These are phyloP conservation scores for Drosophila carrolli DNA, from an alignment of 1,140 invertebrate genomes.

Conservation along the genomic window DNA sequence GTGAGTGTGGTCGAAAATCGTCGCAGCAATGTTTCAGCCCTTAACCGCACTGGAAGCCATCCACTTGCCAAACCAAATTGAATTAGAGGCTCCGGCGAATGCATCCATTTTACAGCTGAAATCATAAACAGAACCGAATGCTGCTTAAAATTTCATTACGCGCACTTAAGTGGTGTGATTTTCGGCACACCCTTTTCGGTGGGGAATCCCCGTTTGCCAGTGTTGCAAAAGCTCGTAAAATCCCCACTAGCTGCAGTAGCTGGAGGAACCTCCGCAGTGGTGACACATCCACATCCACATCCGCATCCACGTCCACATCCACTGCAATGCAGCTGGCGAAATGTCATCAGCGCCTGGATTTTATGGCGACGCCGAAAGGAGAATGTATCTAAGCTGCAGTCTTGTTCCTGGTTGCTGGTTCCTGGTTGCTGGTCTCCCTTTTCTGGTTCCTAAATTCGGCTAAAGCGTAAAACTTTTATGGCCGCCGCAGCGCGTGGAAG, in stretches of 20 bases:
- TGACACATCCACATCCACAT: slow-evolving; percentile 37
- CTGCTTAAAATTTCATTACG: slow-evolving; percentile 62
- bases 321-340: slow-evolving; percentile 76
- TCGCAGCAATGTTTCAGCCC: not conserved
- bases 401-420: slow-evolving; percentile 14
- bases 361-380: slow-evolving; percentile 60
- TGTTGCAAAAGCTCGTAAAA: slow-evolving; percentile 64
- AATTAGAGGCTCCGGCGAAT: slow-evolving; percentile 25
- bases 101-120: slow-evolving; percentile 40
- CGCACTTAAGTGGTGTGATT: slow-evolving; percentile 57
- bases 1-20: not conserved
- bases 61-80: slow-evolving; percentile 26
- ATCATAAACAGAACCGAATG: slow-evolving; percentile 51
- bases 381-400: slow-evolving; percentile 72
- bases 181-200: slow-evolving; percentile 6
- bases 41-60: slow-evolving; percentile 1
- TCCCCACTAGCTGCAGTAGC: slow-evolving; percentile 33
- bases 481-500: slow-evolving; percentile 58
- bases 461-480: slow-evolving; percentile 79
- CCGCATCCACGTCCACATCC: slow-evolving; percentile 34
- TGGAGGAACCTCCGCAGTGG: slow-evolving; percentile 21
- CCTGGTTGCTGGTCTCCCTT: slow-evolving; percentile 11
- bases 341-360: slow-evolving; percentile 69
- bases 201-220: not conserved
- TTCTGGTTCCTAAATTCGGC: slow-evolving; percentile 67